Base-by-base conservation (phyloP, 2,113 vertebrate species). In the Zapornia atra region DNA sequence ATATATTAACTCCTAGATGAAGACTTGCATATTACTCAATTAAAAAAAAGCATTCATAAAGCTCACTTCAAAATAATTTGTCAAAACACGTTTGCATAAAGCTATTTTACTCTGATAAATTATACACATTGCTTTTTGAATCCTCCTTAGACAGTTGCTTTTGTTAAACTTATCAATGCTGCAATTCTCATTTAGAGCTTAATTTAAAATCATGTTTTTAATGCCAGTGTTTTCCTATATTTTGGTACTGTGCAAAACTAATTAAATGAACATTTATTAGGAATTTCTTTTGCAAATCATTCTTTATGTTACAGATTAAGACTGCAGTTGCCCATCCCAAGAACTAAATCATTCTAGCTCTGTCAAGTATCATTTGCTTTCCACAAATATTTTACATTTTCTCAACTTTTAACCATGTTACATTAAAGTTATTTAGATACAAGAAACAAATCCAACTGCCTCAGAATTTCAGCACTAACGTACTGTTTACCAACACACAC, bases 21-120 rank as follows among this genome's bases (percentile, higher is more conserved):
- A 97, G 53, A 70, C n/a, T 83, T 94, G 83, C 51, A 70, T 83
- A 94, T 91, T 80, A 91, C 73, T 96, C 91, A 76, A 93, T 77
- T 96, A 80, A 93, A 96, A 96, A 46, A 92, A 90, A 86, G 26
- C 85, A 97, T 97, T 96, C 90, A 97, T 94, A 97, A 96, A 57
- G 48, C 86, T 91, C 50, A 84, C 86, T 91, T 96, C 86, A 97
- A 92, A 96, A 96, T 90, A 82, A 95, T 89, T 83, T 75, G 65
- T 88, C 95, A 96, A 94, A 96, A 96, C 50, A 91, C 79, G 54
- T 97, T 97, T 97, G 92, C 79, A 93, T 78, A 78, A 94, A 97
- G 72, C 85, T 94, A 86, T 94, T 97, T 95, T 90, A 77, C 54
- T 42, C 80, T 86, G 76, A 96, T 92, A 96, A 94, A 81, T 72